A percentile compares a stretch with the other conserved stretches of the same genome.
These are phyloP conservation scores for Scomberomorus guttatus DNA, from an alignment of 2,797 vertebrate species.

Conservation along the genomic window DNA sequence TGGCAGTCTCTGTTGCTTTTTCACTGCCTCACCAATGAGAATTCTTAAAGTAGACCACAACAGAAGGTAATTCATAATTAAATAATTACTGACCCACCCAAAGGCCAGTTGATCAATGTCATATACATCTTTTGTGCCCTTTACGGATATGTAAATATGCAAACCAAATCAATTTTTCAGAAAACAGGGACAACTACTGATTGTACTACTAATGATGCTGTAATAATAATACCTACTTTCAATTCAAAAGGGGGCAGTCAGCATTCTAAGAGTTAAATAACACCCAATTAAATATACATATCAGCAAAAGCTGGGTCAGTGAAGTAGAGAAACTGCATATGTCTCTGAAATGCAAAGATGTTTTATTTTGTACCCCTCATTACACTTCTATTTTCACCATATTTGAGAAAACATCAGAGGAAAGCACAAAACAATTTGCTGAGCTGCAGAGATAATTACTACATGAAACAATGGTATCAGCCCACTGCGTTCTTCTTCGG, in stretches of 20 bases:
- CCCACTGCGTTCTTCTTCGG: slow-evolving; percentile 32
- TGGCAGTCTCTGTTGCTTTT: slow-evolving; percentile 12
- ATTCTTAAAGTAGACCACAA: slow-evolving; percentile 23
- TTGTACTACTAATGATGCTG: not conserved
- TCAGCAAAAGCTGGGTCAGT: slow-evolving; percentile 65
- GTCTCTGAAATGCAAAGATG: slow-evolving; percentile 74
- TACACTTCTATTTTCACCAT: slow-evolving; percentile 68
- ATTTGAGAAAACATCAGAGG: slow-evolving; percentile 71
- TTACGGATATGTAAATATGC: not conserved
- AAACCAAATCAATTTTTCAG: not conserved
- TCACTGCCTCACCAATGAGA: slow-evolving; percentile 33
- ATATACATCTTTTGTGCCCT: slow-evolving; percentile 7
- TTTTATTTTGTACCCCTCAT: slow-evolving; percentile 74
- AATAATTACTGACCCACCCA: slow-evolving; percentile 1
- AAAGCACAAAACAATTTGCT: slow-evolving; percentile 70
- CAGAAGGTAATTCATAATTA: slow-evolving; percentile 23
- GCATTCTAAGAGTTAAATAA: slow-evolving; percentile 56
- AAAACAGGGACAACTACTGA: not conserved
- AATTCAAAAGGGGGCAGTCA: slow-evolving; percentile 16
- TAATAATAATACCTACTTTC: slow-evolving; percentile 1
- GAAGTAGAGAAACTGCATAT: slow-evolving; percentile 58
- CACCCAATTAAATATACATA: slow-evolving; percentile 74
- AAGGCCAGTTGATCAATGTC: slow-evolving; percentile 9
- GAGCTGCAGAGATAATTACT: slow-evolving; percentile 75
- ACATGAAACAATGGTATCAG: slow-evolving; percentile 51